These are phyloP conservation scores for Cyclophora albipunctata DNA, from an alignment of 2,888 invertebrate species.

Conservation along the genomic window DNA sequence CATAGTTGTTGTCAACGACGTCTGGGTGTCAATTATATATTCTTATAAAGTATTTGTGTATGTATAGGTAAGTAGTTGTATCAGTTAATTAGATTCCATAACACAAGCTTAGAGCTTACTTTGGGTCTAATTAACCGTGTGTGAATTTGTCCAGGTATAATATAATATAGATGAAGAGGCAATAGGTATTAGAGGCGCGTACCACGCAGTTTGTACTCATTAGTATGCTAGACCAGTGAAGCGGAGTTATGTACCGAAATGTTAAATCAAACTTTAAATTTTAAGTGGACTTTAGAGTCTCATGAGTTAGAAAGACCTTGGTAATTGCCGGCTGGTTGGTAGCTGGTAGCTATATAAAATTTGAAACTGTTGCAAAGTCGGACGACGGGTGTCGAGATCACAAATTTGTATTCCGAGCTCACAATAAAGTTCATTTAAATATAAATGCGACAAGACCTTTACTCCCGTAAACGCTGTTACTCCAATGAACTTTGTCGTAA, in stretches of 20 bases:
- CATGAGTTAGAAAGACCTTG: constrained; percentile 18
- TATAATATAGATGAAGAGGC: no score
- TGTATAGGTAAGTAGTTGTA: no score
- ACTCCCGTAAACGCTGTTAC: constrained; percentile 53
- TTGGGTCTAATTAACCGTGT: no score
- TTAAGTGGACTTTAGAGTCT: constrained; percentile 23
- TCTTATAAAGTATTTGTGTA: no score
- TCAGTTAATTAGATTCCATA: no score
- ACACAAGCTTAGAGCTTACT: no score
- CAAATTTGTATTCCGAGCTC: constrained; percentile 66
- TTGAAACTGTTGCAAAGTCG: constrained; percentile 36
- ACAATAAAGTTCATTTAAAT: constrained; percentile 68
- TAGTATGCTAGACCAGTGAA: no score
- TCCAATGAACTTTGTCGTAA: constrained; percentile 50
- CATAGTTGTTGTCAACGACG: no score
- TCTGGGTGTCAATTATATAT: no score
- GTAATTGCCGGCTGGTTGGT: constrained; percentile 27
- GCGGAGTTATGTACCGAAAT: constrained; percentile 5
- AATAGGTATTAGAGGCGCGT: no score
- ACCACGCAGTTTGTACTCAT: no score
- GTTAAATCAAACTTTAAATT: constrained; percentile 26
- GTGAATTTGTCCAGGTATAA: no score
- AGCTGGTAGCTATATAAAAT: constrained; percentile 31
- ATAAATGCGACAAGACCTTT: constrained; percentile 65
- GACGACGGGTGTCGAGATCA: constrained; percentile 50